These are phyloP conservation scores for Xylocopa sonorina DNA, from an alignment of 1,140 invertebrate genomes.

Conservation along the genomic window DNA sequence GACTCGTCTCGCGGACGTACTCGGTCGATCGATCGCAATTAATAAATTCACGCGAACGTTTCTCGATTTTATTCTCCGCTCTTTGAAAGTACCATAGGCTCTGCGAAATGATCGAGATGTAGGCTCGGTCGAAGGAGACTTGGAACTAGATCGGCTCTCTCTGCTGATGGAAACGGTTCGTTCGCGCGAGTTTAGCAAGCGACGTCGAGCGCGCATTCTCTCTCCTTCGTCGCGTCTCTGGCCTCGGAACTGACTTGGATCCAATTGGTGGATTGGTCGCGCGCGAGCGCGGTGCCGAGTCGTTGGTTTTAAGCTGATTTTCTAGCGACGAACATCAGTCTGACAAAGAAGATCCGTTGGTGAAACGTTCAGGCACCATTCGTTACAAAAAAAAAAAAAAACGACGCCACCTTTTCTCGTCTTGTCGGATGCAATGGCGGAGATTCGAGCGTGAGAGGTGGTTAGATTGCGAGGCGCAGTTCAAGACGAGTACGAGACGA, in stretches of 20 bases:
- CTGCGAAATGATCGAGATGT: background rate
- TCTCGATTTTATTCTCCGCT: background rate
- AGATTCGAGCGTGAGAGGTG: background rate
- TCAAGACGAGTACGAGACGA: background rate
- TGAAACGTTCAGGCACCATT: slow-evolving; percentile 49
- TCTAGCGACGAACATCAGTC: slow-evolving; percentile 41
- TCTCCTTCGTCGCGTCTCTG: slow-evolving; percentile 20
- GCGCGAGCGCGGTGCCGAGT: slow-evolving; percentile 10
- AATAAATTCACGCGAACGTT: background rate
- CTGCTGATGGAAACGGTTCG: background rate
- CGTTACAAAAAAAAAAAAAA: slow-evolving; percentile 36
- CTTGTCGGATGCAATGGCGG: background rate
- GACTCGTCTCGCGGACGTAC: background rate
- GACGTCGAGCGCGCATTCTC: background rate
- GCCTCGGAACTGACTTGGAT: slow-evolving; percentile 33
- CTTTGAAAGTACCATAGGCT: background rate
- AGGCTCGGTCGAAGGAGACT: background rate
- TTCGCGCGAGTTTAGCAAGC: background rate
- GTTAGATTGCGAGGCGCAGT: background rate
- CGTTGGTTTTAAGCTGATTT: slow-evolving; percentile 22
- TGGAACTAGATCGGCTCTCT: background rate
- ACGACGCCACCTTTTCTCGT: background rate
- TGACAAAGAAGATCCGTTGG: slow-evolving; percentile 42
- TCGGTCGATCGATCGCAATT: slow-evolving; percentile 1
- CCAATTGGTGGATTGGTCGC: slow-evolving; percentile 23